Percentiles rank a stretch among this genome's conserved stretches.
Conservation (phyloP, 1,140 invertebrate species). For the Papilio helenus region DNA sequence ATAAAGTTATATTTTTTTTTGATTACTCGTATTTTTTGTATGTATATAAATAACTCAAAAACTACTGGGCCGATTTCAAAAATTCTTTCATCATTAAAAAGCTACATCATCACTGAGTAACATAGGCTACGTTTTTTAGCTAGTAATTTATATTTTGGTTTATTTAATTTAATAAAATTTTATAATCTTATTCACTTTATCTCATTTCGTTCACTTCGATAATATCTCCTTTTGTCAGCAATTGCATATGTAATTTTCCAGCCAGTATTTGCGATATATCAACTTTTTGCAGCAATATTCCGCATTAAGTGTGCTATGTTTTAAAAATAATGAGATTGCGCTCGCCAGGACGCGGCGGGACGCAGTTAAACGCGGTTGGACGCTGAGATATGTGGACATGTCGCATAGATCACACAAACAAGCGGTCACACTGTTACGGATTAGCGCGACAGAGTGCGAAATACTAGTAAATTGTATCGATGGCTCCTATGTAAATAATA, state of each 20-base stretch:
- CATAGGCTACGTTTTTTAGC: no score
- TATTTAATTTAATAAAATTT: no score
- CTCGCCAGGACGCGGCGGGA: conserved; percentile 54
- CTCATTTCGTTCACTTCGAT: background rate
- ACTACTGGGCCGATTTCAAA: no score
- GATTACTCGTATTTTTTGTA: no score
- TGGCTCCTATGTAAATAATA: no score
- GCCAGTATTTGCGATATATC: conserved; percentile 44
- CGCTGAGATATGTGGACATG: conserved; percentile 54
- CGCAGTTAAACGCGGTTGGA: conserved; percentile 53
- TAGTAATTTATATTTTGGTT: no score
- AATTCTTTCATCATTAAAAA: no score
- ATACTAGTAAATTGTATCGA: background rate
- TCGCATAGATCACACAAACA: conserved; percentile 52
- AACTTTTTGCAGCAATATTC: conserved; percentile 62
- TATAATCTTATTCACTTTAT: background rate
- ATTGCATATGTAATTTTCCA: background rate
- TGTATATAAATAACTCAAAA: no score
- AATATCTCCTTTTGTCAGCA: background rate
- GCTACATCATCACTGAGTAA: no score
- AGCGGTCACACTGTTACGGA: background rate
- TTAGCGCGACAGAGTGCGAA: conserved; percentile 21
- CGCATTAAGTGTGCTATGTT: conserved; percentile 60
- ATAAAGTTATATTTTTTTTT: no score
- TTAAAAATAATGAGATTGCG: conserved; percentile 62